phyloP scores from a whole-genome alignment of 2,113 vertebrate species.

The Clarias macrocephalus region DNA sequence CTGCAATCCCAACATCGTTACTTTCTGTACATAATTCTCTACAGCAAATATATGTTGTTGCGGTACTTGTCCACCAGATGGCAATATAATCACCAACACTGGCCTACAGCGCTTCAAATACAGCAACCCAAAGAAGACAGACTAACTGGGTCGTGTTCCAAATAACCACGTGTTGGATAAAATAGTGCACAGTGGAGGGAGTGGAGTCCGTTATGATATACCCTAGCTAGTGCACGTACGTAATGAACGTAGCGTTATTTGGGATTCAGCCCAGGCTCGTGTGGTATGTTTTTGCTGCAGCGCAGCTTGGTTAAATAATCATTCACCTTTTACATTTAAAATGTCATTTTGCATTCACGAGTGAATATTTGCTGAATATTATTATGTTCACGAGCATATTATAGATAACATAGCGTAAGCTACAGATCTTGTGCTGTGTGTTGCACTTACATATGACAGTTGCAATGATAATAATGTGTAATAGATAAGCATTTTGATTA shows the following conservation, averaged over 20 bases:
- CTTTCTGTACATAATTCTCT: no score
- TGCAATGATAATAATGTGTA: background rate
- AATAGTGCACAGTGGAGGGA: background rate
- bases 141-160: background rate
- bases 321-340: background rate
- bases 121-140: background rate
- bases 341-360: background rate
- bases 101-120: background rate
- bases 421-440: constrained; percentile 13
- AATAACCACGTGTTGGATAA: background rate
- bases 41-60: background rate
- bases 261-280: background rate
- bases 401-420: background rate
- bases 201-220: background rate
- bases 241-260: background rate
- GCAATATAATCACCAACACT: background rate
- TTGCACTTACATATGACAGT: no score
- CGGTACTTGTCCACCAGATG: background rate
- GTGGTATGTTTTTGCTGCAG: background rate
- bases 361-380: background rate
- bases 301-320: background rate
- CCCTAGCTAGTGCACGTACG: background rate
- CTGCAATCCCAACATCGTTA: no score
- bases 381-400: background rate
- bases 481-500: background rate